Conservation (phyloP, 2,113 vertebrate genomes). For the Syngnathus floridae region DNA sequence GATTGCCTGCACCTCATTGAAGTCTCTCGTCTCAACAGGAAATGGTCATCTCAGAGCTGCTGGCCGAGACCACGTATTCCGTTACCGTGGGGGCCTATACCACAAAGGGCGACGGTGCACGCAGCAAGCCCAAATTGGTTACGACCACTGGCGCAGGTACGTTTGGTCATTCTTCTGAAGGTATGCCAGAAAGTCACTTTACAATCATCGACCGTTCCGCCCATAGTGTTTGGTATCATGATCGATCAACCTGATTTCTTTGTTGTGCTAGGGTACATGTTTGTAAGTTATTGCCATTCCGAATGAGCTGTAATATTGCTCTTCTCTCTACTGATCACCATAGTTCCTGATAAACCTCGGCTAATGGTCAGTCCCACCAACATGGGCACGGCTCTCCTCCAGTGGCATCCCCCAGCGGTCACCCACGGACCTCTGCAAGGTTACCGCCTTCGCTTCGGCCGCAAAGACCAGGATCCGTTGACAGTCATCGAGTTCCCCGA, state of each 20-base stretch:
- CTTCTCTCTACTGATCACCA: constrained; percentile 38
- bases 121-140: constrained; percentile 92
- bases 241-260: neutral
- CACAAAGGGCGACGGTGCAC: constrained; percentile 96
- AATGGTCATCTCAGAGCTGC: constrained; percentile 90
- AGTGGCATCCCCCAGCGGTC: constrained; percentile 91
- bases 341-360: constrained; percentile 94
- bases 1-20: constrained; percentile 16
- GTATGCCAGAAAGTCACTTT: neutral
- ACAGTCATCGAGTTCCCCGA: constrained; percentile 91
- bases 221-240: neutral
- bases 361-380: constrained; percentile 96
- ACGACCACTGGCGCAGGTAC: constrained; percentile 96
- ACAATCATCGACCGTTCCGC: neutral
- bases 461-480: constrained; percentile 84
- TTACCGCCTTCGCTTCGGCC: constrained; percentile 90
- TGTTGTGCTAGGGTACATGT: neutral
- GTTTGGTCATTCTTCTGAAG: too few species aligned
- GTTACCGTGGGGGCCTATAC: constrained; percentile 96
- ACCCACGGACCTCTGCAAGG: constrained; percentile 89
- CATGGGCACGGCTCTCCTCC: constrained; percentile 96
- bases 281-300: neutral
- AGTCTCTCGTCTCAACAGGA: constrained; percentile 73
- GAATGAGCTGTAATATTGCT: constrained; percentile 7
- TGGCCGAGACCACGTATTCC: constrained; percentile 92